A percentile compares a stretch with the other conserved stretches of the same genome.
phyloP scores from a whole-genome alignment of 2,888 invertebrate genomes.

The Lobophora halterata region DNA sequence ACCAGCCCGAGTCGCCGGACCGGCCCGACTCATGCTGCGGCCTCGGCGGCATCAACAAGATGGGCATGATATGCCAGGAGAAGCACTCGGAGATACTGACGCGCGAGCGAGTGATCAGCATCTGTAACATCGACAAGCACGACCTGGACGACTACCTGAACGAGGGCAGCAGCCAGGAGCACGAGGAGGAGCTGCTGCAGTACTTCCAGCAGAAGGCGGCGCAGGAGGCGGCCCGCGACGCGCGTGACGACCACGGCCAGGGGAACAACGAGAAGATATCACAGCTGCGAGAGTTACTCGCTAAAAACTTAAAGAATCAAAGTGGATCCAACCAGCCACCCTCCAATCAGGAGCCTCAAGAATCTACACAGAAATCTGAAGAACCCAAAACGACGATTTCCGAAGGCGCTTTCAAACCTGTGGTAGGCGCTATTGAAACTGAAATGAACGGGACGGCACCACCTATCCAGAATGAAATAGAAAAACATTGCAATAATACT shows the following conservation, averaged over 20 bases:
- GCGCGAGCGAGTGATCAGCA: slow-evolving; percentile 86
- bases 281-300: slow-evolving; percentile 86
- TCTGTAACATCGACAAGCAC: slow-evolving; percentile 89
- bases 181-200: slow-evolving; percentile 91
- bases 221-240: slow-evolving; percentile 62
- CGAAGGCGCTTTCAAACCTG: slow-evolving; percentile 63
- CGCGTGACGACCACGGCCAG: slow-evolving; percentile 72
- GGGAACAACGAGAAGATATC: slow-evolving; percentile 85
- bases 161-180: slow-evolving; percentile 88
- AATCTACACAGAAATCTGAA: slow-evolving; percentile 42
- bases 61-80: slow-evolving; percentile 72
- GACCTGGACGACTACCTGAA: slow-evolving; percentile 90
- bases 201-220: slow-evolving; percentile 85
- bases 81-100: slow-evolving; percentile 79
- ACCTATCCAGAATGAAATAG: slow-evolving; percentile 40
- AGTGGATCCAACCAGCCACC: slow-evolving; percentile 56
- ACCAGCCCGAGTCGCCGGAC: too few relatives aligned
- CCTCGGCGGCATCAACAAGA: slow-evolving; percentile 69
- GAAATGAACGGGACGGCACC: slow-evolving; percentile 47
- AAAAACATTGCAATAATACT: slow-evolving; percentile 48
- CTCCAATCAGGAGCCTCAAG: slow-evolving; percentile 45
- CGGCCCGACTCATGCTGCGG: slow-evolving; percentile 76
- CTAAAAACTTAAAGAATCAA: slow-evolving; percentile 82
- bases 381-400: slow-evolving; percentile 49
- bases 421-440: slow-evolving; percentile 37